Conservation (phyloP, 2,888 invertebrate species). For the Pollenia griseotomentosa region DNA sequence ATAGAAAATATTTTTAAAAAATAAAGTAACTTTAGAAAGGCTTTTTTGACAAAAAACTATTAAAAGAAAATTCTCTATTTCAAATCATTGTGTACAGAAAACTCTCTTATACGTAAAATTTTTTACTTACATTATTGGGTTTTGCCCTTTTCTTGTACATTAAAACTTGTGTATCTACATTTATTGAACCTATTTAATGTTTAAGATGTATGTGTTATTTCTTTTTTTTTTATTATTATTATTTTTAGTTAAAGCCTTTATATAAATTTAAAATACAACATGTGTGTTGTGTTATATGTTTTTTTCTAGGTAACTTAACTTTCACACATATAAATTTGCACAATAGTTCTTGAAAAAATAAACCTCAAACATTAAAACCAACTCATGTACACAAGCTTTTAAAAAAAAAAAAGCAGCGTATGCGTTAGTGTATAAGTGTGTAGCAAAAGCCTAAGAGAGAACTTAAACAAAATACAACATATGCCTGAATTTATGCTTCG, state of each 20-base stretch:
- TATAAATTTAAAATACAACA: not conserved
- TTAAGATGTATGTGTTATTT: conserved; percentile 37
- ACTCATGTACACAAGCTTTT: conserved; percentile 10
- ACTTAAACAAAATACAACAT: conserved; percentile 51
- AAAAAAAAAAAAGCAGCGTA: not conserved
- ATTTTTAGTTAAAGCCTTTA: conserved; percentile 50
- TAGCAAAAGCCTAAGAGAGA: conserved; percentile 3
- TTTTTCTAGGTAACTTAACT: conserved; percentile 67
- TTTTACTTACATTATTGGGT: not conserved
- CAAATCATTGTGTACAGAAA: too few species aligned
- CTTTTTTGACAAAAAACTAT: too few species aligned
- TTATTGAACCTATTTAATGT: conserved; percentile 59
- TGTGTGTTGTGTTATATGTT: not conserved
- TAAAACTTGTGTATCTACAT: conserved; percentile 1
- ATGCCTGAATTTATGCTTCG: conserved; percentile 72
- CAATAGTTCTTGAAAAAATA: conserved; percentile 42
- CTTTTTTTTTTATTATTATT: conserved; percentile 6
- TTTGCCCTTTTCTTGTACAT: not conserved
- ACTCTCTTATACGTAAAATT: too few species aligned
- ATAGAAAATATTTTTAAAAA: too few species aligned
- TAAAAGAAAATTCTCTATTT: too few species aligned
- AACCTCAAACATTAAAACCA: conserved; percentile 42
- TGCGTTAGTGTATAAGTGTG: not conserved
- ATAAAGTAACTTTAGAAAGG: too few species aligned
- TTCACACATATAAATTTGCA: conserved; percentile 51